Conservation (phyloP, 1,140 invertebrate genomes). For the Heliconius hewitsoni region DNA sequence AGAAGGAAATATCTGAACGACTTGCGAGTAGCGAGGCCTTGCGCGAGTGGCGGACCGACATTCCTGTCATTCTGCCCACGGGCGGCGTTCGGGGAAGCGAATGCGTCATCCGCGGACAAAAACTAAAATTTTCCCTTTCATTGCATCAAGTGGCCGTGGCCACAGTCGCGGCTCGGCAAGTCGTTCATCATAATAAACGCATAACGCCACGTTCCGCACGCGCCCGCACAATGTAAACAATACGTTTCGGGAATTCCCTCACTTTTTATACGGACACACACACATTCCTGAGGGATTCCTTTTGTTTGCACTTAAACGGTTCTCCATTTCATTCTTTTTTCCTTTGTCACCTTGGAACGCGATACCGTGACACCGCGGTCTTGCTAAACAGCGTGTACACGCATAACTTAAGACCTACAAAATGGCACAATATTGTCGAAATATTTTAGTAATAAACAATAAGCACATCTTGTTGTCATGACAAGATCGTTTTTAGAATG, state of each 20-base stretch:
- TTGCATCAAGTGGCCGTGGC: conserved; percentile 58
- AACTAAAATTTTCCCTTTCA: conserved; percentile 78
- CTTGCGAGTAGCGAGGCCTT: conserved; percentile 24
- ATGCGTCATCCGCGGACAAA: conserved; percentile 71
- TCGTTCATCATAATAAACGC: conserved; percentile 67
- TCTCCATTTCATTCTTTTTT: conserved; percentile 57
- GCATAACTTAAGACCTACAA: conserved; percentile 19
- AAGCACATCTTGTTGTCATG: not conserved
- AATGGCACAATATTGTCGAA: not conserved
- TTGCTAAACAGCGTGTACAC: conserved; percentile 55
- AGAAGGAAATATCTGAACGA: conserved; percentile 35
- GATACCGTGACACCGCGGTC: conserved; percentile 48
- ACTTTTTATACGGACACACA: conserved; percentile 71
- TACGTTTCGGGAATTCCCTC: conserved; percentile 77
- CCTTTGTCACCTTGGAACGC: conserved; percentile 61
- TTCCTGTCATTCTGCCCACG: conserved; percentile 55
- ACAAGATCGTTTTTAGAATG: not conserved
- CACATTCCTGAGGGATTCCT: conserved; percentile 79
- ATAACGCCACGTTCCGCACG: conserved; percentile 63
- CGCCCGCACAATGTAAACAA: conserved; percentile 75
- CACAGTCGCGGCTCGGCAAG: conserved; percentile 33
- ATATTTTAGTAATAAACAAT: not conserved
- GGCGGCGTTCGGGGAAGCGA: conserved; percentile 59
- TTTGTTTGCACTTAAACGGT: conserved; percentile 73
- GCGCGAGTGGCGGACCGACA: conserved; percentile 49